Evolutionary conservation across 2,888 invertebrate species (phyloP), one percentile per base, ranked within the genome.

Genomic region (Tillus elongatus): DNA sequence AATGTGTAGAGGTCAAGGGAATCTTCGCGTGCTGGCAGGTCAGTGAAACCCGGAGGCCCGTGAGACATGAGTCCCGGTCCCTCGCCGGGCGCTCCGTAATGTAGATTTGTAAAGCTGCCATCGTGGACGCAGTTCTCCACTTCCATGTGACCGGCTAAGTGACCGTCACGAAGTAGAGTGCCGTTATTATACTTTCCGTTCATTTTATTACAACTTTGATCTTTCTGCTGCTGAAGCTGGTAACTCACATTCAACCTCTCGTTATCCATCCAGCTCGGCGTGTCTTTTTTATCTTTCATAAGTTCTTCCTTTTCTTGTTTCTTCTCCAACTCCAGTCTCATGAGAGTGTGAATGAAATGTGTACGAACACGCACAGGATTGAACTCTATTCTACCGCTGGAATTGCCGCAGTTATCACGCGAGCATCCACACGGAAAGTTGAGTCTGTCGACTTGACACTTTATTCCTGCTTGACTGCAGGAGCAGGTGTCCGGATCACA

Each of bases 391-490:
- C 97, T 76, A 3, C 97, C 97, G 30, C 82, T 77, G 1, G 82
- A 80, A 63, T 97, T 97, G 42, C 81, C 83, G 66, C 97, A 97
- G 32, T 91, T 90, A 54, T 93, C 93, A 50, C 89, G 80, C 2
- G 88, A 84, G 66, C 96, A 97, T 8, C 95, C 93, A 64, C 97
- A 97, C 0, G 97, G 97, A 61, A 96, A 97, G 58, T 89, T 91
- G 42, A 89, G 73, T 42, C 96, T 77, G 66, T 97, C 96, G 36
- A 97, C 95, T 74, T 95, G 95, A 64, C 96, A 97, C 70, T 95
- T 92, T 49, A 97, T 96, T 43, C 92, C 93, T 30, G 88, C 88
- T 58, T 86, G 79, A 61, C 91, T 89, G 68, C 97, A 97, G 10
- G 87, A 82, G 64, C 97, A 97, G 13, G 82, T 90, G 54, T 92